phyloP scores from a whole-genome alignment of 2,113 vertebrate genomes.

The Spermophilus dauricus region DNA sequence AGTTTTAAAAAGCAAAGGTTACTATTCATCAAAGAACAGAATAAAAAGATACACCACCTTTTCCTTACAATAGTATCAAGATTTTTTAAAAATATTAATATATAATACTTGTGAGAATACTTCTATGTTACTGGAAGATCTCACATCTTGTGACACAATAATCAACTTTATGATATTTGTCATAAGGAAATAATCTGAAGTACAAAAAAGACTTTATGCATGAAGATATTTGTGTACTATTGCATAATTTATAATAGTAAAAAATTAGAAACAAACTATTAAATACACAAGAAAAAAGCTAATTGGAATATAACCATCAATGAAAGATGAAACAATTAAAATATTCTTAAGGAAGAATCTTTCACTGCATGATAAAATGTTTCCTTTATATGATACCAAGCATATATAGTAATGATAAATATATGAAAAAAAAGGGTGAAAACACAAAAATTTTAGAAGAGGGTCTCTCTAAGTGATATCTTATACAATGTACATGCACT shows the following conservation, averaged over 20 bases:
- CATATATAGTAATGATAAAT: not conserved
- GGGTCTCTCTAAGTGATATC: not conserved
- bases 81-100: constrained; percentile 33
- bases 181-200: constrained; percentile 44
- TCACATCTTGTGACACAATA: not conserved
- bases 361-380: not conserved
- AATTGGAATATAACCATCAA: constrained; percentile 7
- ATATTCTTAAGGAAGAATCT: not conserved
- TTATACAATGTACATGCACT: not conserved
- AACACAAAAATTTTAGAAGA: not conserved
- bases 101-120: not conserved
- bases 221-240: constrained; percentile 2
- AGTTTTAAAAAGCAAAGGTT: not conserved
- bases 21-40: constrained; percentile 8
- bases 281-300: constrained; percentile 27
- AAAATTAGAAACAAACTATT: constrained; percentile 28
- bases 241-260: not conserved
- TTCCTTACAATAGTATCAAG: not conserved
- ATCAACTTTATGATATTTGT: not conserved
- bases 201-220: not conserved
- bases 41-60: not conserved
- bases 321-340: constrained; percentile 1
- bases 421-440: not conserved
- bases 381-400: not conserved
- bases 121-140: not conserved